A percentile compares a stretch with the other conserved stretches of the same genome.
phyloP scores from a whole-genome alignment of 2,888 invertebrate species.

The Parelbella ahira region DNA sequence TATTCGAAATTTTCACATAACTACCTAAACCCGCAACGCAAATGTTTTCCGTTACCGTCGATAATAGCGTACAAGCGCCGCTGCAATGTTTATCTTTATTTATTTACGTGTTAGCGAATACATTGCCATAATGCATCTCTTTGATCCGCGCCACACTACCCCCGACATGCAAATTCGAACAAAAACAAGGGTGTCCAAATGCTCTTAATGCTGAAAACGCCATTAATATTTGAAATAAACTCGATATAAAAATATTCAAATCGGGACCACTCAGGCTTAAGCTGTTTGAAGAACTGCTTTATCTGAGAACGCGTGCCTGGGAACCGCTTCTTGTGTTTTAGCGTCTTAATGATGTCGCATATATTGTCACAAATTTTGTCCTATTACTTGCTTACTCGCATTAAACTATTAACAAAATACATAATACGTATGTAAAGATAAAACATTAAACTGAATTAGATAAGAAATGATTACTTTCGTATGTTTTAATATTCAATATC shows the following conservation, averaged over 20 bases:
- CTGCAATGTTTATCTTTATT: constrained; percentile 65
- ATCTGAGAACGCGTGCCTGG: constrained; percentile 19
- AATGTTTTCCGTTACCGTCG: constrained; percentile 2
- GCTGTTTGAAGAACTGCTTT: constrained; percentile 33
- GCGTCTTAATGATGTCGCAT: too few relatives aligned
- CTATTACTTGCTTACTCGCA: too few relatives aligned
- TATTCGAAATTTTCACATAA: too few relatives aligned
- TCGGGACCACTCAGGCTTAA: constrained; percentile 41
- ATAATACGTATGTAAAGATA: too few relatives aligned
- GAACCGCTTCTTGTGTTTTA: constrained; percentile 2
- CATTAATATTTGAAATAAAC: constrained; percentile 78
- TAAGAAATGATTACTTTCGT: too few relatives aligned
- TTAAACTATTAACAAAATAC: too few relatives aligned
- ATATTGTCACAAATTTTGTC: too few relatives aligned
- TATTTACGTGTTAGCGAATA: constrained; percentile 75
- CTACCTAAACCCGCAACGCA: too few relatives aligned
- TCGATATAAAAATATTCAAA: constrained; percentile 70
- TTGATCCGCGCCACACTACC: constrained; percentile 54
- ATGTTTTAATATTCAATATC: too few relatives aligned
- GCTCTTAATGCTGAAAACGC: constrained; percentile 69
- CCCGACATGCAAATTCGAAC: constrained; percentile 64
- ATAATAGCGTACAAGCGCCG: neutral
- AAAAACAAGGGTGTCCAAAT: constrained; percentile 73
- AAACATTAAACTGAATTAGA: too few relatives aligned
- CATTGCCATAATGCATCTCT: constrained; percentile 62